Percentiles rank a stretch among this genome's conserved stretches.
Evolutionary conservation across 2,797 vertebrate species (phyloP).

Genomic region (Eidolon dupreanum): DNA sequence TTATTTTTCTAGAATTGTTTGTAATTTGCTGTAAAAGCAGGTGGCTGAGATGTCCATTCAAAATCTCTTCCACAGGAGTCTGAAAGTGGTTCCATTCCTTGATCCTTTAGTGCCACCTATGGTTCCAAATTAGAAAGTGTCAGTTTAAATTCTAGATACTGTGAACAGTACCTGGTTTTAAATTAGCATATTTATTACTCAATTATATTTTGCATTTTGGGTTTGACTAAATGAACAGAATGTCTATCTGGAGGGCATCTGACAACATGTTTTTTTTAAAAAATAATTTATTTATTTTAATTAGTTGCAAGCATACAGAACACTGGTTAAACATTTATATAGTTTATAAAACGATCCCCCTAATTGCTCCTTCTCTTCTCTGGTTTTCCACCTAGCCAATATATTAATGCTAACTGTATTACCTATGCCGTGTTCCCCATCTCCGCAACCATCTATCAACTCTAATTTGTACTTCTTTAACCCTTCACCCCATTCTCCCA

Average conservation of each 20-base stretch:
- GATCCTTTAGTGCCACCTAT: constrained; percentile 69
- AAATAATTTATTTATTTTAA: too few species aligned
- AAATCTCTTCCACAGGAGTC: neutral
- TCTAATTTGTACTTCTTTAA: too few species aligned
- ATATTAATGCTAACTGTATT: too few species aligned
- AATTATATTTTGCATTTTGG: neutral
- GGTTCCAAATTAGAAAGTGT: constrained; percentile 48
- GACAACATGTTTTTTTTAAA: neutral
- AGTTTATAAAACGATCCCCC: too few species aligned
- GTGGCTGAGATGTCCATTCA: neutral
- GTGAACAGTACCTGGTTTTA: neutral
- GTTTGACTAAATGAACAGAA: neutral
- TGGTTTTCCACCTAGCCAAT: too few species aligned
- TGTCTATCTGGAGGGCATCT: neutral
- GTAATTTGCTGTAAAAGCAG: neutral
- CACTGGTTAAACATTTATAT: too few species aligned
- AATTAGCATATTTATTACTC: constrained; percentile 18
- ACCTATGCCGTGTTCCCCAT: too few species aligned
- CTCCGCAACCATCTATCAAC: too few species aligned
- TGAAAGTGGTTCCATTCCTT: neutral
- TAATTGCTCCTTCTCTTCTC: too few species aligned
- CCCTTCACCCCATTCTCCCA: too few species aligned
- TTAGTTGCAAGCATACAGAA: too few species aligned
- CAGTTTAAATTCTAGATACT: neutral
- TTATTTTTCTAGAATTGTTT: neutral